Evolutionary conservation across 2,113 vertebrate species (phyloP).

Genomic region (Apus apus): DNA sequence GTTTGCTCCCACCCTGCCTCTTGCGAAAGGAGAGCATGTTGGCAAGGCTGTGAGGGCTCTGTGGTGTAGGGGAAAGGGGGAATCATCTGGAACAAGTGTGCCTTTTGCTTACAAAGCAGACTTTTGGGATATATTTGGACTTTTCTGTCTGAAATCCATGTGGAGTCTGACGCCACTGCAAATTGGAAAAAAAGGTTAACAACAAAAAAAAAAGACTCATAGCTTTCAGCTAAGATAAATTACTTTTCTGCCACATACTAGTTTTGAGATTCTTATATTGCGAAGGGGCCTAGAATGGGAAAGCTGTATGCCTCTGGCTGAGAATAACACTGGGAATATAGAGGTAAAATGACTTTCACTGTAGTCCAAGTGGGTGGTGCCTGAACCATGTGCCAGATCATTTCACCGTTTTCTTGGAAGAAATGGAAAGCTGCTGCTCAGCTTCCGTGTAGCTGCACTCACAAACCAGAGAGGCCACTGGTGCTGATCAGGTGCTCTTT

Average conservation of each 20-base stretch:
- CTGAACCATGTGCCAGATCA: background rate
- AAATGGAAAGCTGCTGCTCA: background rate
- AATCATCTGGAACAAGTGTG: background rate
- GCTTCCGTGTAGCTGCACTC: background rate
- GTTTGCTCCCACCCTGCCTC: background rate
- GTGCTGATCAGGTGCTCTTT: background rate
- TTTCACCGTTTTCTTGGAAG: background rate
- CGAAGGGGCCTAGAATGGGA: background rate
- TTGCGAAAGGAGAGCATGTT: background rate
- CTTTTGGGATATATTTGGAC: background rate
- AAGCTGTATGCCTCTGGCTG: background rate
- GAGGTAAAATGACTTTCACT: background rate
- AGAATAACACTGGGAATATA: background rate
- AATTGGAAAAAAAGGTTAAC: background rate
- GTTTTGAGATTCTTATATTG: background rate
- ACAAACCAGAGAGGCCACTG: background rate
- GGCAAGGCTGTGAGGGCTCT: background rate
- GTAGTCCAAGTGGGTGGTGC: background rate
- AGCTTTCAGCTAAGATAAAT: background rate
- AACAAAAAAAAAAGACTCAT: background rate
- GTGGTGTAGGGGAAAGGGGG: conserved; percentile 6
- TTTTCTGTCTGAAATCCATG: background rate
- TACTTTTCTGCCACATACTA: background rate
- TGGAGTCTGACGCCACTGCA: background rate
- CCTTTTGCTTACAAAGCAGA: background rate